A percentile compares a stretch with the other conserved stretches of the same genome.
These are phyloP conservation scores for Pleuronectes platessa DNA, from an alignment of 2,113 vertebrate genomes.

Conservation along the genomic window DNA sequence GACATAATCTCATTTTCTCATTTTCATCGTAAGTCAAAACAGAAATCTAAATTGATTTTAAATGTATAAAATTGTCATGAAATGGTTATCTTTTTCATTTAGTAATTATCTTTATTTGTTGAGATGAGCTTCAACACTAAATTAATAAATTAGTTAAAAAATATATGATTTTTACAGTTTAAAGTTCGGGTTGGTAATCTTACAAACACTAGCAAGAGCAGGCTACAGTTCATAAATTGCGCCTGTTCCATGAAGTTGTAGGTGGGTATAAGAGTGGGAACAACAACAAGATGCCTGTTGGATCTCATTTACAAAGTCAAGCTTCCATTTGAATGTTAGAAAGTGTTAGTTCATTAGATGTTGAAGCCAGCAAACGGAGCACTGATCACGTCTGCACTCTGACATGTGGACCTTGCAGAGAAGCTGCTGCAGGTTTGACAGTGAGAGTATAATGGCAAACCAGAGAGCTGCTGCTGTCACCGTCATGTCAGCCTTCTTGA, in stretches of 20 bases:
- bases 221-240: no score
- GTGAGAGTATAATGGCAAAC: constrained; percentile 10
- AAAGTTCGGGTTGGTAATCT: no score
- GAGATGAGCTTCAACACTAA: neutral
- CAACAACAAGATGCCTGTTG: neutral
- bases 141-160: neutral
- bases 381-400: constrained; percentile 1
- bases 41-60: no score
- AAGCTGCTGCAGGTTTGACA: constrained; percentile 8
- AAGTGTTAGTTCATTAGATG: neutral
- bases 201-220: no score
- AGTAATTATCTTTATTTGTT: no score
- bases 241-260: no score
- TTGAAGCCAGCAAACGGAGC: neutral
- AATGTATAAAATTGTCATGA: no score
- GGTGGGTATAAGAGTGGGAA: neutral
- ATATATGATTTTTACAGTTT: no score
- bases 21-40: no score
- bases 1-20: no score
- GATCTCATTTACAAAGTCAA: neutral
- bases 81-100: no score
- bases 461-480: neutral
- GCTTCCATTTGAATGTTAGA: neutral
- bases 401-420: constrained; percentile 16
- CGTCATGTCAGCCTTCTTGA: constrained; percentile 5